Conservation (phyloP, 2,888 invertebrate genomes). For the Ennomos erosarius region DNA sequence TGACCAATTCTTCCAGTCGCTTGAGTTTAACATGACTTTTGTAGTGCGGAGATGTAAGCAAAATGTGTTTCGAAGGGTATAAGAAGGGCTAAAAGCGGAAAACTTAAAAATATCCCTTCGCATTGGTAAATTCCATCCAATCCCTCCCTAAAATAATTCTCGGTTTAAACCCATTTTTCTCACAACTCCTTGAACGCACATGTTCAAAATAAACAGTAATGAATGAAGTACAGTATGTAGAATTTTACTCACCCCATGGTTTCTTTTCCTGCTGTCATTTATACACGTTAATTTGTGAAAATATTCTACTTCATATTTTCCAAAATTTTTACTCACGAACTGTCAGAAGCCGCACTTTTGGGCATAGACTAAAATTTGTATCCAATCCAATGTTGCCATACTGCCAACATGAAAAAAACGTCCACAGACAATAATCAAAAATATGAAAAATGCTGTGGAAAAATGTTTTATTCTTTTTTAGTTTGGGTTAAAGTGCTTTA, state of each 20-base stretch:
- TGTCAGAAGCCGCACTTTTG: conserved; percentile 64
- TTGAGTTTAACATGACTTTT: background rate
- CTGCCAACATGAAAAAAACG: background rate
- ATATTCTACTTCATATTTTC: conserved; percentile 71
- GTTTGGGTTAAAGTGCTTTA: too few species aligned
- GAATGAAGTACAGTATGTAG: conserved; percentile 30
- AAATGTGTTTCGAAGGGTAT: conserved; percentile 17
- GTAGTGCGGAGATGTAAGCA: background rate
- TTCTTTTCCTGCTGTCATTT: conserved; percentile 93
- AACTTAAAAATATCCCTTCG: conserved; percentile 77
- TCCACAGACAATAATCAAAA: too few species aligned
- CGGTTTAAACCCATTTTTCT: conserved; percentile 59
- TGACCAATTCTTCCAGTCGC: background rate
- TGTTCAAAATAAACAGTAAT: conserved; percentile 21
- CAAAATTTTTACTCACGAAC: conserved; percentile 62
- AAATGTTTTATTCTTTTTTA: too few species aligned
- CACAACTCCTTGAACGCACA: conserved; percentile 28
- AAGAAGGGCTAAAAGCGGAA: conserved; percentile 40
- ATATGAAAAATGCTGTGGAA: too few species aligned
- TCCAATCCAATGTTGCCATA: conserved; percentile 20
- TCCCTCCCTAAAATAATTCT: conserved; percentile 82
- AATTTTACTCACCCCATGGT: conserved; percentile 89
- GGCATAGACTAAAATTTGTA: conserved; percentile 54
- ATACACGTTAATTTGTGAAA: conserved; percentile 76
- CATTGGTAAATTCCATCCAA: conserved; percentile 81